Evolutionary conservation across 1,140 invertebrate species (phyloP).

Genomic region (Plodia interpunctella): DNA sequence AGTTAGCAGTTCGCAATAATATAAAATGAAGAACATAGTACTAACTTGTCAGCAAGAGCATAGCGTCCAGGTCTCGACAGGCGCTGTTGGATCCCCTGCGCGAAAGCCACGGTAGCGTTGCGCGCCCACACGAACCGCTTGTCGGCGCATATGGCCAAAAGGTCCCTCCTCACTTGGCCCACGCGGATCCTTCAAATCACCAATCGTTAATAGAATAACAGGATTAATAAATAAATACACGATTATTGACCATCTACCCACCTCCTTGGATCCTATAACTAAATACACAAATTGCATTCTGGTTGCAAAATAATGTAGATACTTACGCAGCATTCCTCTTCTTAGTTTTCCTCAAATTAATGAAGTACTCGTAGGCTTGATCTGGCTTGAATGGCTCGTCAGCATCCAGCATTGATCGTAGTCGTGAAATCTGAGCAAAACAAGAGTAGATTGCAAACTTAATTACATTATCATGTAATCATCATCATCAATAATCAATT

Average conservation of each 20-base stretch:
- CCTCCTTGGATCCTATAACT: too few species aligned
- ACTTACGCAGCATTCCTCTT: conserved; percentile 46
- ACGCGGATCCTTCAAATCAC: conserved; percentile 15
- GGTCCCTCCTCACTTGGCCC: conserved; percentile 46
- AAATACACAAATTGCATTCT: too few species aligned
- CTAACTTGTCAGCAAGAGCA: conserved; percentile 49
- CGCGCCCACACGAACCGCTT: conserved; percentile 58
- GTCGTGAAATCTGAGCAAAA: conserved; percentile 46
- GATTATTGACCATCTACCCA: too few species aligned
- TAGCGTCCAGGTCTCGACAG: conserved; percentile 48
- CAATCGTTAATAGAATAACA: neutral
- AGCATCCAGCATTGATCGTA: conserved; percentile 57
- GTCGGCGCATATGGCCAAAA: conserved; percentile 40
- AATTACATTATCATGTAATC: too few species aligned
- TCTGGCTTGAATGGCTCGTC: conserved; percentile 68
- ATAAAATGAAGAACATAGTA: conserved; percentile 1
- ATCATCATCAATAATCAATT: too few species aligned
- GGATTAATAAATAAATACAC: too few species aligned
- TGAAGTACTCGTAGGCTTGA: conserved; percentile 65
- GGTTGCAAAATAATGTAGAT: neutral
- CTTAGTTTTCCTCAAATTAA: conserved; percentile 52
- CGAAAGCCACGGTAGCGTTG: conserved; percentile 60
- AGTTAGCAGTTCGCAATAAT: neutral
- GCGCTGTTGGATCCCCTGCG: conserved; percentile 56
- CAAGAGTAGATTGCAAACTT: too few species aligned